Base-by-base conservation (phyloP, 2,113 vertebrate genomes). In the Dicentrarchus labrax region DNA sequence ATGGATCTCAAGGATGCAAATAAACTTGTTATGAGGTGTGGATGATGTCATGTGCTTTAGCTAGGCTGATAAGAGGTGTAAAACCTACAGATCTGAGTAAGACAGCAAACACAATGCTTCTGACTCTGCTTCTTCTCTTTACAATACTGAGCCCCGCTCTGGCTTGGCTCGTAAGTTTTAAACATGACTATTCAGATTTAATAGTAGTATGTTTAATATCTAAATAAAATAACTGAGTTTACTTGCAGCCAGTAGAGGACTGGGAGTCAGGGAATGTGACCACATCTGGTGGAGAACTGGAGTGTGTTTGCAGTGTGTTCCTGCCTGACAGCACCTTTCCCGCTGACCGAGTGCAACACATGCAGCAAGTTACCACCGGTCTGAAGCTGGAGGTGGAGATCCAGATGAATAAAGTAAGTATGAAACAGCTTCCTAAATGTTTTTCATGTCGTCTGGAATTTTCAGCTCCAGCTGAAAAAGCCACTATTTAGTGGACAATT, bases 201-300 rank as follows among this genome's bases (percentile, higher is more conserved):
- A 43, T 13, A 16, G n/a, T 50, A 10, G 50, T 43, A 2, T 36
- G 9, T 50, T 22, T 6, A 22, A 41, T 64, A 39, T 50, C 30
- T 19, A 16, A 65, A 38, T 59, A n/a, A n/a, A 62, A 48, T 16
- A 7, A 51, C 13, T n/a, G 6, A 60, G 13, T 71, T 39, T 59
- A 4, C 43, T 50, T 64, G 3, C 45, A 93, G 90, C 84, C 87
- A 0, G 5, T 90, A 72, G 88, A 88, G 12, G 73, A 89, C 45
- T 91, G 90, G 90, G 88, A 75, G 15, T 91, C 91, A 3, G 91
- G 87, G 5, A 91, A 87, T 11, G 83, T 91, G 9, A 90, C 85
- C 1, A 47, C 78, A 3, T 88, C 85, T 38, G 57, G 72, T 36
- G 91, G 81, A 6, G 85, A 76, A 19, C 83, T n/a, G 9, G 88